Percentiles rank a stretch among this genome's conserved stretches.
Evolutionary conservation across 2,797 vertebrate genomes (phyloP).

Genomic region (Sebastes iracundus): DNA sequence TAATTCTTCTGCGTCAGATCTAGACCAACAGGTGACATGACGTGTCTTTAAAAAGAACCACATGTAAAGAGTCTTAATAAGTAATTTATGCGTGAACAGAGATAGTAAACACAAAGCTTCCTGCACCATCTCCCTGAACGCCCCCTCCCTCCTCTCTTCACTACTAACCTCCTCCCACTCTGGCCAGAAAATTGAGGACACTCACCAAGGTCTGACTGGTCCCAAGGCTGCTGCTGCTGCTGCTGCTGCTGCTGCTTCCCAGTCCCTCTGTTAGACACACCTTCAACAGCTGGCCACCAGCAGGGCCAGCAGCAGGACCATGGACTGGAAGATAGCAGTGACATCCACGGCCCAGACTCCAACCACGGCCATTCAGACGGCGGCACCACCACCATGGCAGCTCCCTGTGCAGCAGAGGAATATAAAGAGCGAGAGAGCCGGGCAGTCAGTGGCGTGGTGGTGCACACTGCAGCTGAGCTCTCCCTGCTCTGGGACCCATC

Average conservation of each 20-base stretch:
- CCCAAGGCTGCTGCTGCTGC: constrained; percentile 58
- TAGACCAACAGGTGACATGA: constrained; percentile 48
- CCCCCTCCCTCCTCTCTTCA: constrained; percentile 59
- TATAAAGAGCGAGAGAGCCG: constrained; percentile 63
- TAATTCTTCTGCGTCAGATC: not conserved
- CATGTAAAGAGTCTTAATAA: not conserved
- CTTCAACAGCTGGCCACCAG: constrained; percentile 69
- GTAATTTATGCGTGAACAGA: constrained; percentile 1
- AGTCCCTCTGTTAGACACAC: constrained; percentile 65
- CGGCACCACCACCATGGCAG: constrained; percentile 25
- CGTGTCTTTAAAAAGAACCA: not conserved
- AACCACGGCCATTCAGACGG: constrained; percentile 29
- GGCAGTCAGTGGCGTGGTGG: constrained; percentile 74
- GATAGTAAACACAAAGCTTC: constrained; percentile 33
- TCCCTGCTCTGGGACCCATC: constrained; percentile 93
- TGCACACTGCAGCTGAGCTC: constrained; percentile 87
- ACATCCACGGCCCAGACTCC: constrained; percentile 48
- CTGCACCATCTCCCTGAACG: constrained; percentile 46
- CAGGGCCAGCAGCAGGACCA: constrained; percentile 50
- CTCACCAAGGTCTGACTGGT: constrained; percentile 79
- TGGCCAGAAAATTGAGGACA: constrained; percentile 79
- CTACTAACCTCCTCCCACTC: constrained; percentile 74
- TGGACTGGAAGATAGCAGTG: constrained; percentile 39
- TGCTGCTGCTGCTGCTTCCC: constrained; percentile 60
- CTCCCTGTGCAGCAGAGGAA: constrained; percentile 57